Evolutionary conservation across 1,140 invertebrate species (phyloP), one percentile per base, ranked within the genome.

Genomic region (Drosophila baimaii): DNA sequence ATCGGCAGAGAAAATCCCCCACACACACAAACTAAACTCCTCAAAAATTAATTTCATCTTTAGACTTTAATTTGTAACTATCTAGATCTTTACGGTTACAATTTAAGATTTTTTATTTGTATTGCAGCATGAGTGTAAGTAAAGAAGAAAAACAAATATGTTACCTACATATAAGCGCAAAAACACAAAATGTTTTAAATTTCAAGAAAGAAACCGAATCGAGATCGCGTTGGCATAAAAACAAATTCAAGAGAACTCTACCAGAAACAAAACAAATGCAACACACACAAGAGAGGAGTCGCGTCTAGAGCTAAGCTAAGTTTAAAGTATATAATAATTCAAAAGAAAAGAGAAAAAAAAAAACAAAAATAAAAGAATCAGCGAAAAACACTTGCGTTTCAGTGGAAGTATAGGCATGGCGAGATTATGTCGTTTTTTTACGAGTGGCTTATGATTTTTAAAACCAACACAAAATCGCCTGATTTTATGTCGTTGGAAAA

Each of bases 51-150:
- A 88, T 69, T 83, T 80, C 84, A 74, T 83, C 82, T 79, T 77
- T 88, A 88, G 83, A 80, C 63, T 88, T 79, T 89, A 88, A 80
- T 89, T 88, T 88, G 83, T 88, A 88, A 88, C 83, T 88, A 88
- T 83, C 77, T 88, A 88, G 84, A 88, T 80, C 64, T 88, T 77
- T 77, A 89, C 84, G 88, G 84, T 88, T 88, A 86, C 83, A 88
- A 83, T 65, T 83, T 89, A 88, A 89, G 83, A 88, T 86, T 88
- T 54, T 88, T 86, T 83, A 88, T 88, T 88, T 86, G 83, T 88
- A 86, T 83, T 73, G 83, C 83, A 83, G 84, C 79, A 80, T 83
- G 21, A 83, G 79, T 86, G 71, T 89, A 88, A 88, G 84, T 89
- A 81, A 88, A 78, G 62, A 84, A 70, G 37, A 12, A 21, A 52